phyloP scores from a whole-genome alignment of 2,797 vertebrate species.

The Aulostomus chinensis region DNA sequence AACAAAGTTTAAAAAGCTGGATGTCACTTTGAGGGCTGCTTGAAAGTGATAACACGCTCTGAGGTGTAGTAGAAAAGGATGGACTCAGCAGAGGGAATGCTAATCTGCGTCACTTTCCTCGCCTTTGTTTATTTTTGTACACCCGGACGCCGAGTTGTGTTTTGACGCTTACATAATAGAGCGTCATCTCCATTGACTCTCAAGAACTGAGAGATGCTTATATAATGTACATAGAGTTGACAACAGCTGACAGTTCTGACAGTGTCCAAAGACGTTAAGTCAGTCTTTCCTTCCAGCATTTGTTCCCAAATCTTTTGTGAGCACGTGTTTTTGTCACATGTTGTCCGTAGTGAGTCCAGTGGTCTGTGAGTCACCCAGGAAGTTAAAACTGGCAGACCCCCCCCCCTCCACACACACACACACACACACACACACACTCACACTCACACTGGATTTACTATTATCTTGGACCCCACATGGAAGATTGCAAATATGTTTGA shows the following conservation, averaged over 20 bases:
- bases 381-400: no score
- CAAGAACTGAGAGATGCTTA: conserved; percentile 28
- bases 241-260: conserved; percentile 52
- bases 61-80: conserved; percentile 8
- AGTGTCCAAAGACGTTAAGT: conserved; percentile 55
- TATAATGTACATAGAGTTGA: conserved; percentile 49
- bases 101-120: not conserved
- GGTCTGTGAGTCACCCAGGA: conserved; percentile 61
- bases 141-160: not conserved
- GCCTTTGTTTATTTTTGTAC: not conserved
- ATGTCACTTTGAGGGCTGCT: no score
- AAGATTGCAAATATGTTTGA: conserved; percentile 52
- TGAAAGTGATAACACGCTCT: no score
- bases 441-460: conserved; percentile 55
- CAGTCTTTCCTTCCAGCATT: conserved; percentile 51
- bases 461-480: conserved; percentile 44
- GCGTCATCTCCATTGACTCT: conserved; percentile 13
- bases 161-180: conserved; percentile 31
- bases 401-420: conserved; percentile 26
- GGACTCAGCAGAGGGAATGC: not conserved
- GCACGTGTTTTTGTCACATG: conserved; percentile 40
- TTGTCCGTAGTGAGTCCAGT: conserved; percentile 23
- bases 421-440: conserved; percentile 19
- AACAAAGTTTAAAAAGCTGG: no score
- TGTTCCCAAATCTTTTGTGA: conserved; percentile 43